Base-by-base conservation (phyloP, 2,113 vertebrate species). In the Phrynosoma blainvillii region DNA sequence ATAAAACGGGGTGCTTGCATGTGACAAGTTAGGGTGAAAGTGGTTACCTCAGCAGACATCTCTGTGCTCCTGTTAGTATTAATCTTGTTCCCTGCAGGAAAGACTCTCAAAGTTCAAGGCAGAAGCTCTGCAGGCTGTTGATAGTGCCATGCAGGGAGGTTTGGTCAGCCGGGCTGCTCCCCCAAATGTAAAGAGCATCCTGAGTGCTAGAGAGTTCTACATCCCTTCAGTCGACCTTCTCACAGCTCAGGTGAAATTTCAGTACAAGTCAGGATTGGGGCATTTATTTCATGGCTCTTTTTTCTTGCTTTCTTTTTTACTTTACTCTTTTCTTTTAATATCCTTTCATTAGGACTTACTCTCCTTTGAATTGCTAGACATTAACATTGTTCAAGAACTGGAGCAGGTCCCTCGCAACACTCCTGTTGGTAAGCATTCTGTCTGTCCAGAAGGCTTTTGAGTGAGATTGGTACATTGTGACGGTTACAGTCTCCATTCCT, bases 331-430 rank as follows among this genome's bases (percentile, higher is more conserved):
- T 62, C 79, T 11, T 0, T 80, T 25, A 92, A 30, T 90, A 42
- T 86, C 73, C 27, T 87, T 85, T 65, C 74, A 88, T 66, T 73
- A 99, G 99, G 99, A 99, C 93, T 97, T 99, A 73, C 96, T 99
- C 75, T 99, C 99, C 25, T 99, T 99, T 94, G 99, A 99, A 95
- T 93, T 99, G 87, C 90, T 99, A 96, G 99, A 99, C 92, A 99
- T 99, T 84, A 99, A 99, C 93, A 99, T 99, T 92, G 98, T 99
- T 66, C 98, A 99, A 91, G 99, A 99, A 89, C 87, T 99, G 96
- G 99, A 99, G 95, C 97, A 98, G 88, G 98, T 99, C 62, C 98
- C 98, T n/a, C 97, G 98, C 89, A 99, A 98, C 90, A 98, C 98
- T 82, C 98, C 98, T 76, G 98, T 97, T 78, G 98, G 99, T 99